Base-by-base conservation (phyloP, 1,140 invertebrate species). In the Octopus sinensis region DNA sequence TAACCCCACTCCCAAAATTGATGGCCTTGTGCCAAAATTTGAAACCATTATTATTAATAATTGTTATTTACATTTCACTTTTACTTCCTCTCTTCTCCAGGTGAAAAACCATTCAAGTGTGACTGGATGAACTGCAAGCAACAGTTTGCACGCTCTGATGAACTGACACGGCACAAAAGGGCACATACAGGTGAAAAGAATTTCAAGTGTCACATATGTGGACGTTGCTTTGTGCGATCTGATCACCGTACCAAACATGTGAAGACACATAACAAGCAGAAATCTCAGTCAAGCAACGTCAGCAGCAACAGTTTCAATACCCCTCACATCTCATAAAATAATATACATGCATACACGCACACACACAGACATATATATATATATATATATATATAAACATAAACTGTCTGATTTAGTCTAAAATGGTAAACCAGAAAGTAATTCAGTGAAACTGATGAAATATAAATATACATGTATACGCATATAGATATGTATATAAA, bases 111-210 rank as follows among this genome's bases (percentile, higher is more conserved):
- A 30, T 91, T 88, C 84, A 78, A 83, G 5, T 99, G 97, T 89
- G 94, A 94, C 54, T 98, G 96, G 94, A 92, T 93, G 43, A 94
- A 93, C 81, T 98, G 97, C 91, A 96, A 94, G 78, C 93, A 96
- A 53, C 92, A 94, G 12, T 98, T 98, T 90, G 96, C 96, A 0
- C 93, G 97, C 77, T 97, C 96, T 56, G 97, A 98, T 88, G 97
- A 99, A 91, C 92, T 98, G 0, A 97, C 96, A 0, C 92, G 96
- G 54, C 96, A 97, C 89, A 91, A 94, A 78, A 92, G 96, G 51
- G 97, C 96, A 0, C 96, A 97, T 87, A 97, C 96, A 0, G 96
- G 96, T 4, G 97, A 98, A 89, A 98, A 98, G 91, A 96, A 96
- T 88, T 98, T 98, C 90, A 94, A 93, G 0, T 98, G 97, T 88